Evolutionary conservation across 2,113 vertebrate genomes (phyloP).

Genomic region (Vidua macroura): DNA sequence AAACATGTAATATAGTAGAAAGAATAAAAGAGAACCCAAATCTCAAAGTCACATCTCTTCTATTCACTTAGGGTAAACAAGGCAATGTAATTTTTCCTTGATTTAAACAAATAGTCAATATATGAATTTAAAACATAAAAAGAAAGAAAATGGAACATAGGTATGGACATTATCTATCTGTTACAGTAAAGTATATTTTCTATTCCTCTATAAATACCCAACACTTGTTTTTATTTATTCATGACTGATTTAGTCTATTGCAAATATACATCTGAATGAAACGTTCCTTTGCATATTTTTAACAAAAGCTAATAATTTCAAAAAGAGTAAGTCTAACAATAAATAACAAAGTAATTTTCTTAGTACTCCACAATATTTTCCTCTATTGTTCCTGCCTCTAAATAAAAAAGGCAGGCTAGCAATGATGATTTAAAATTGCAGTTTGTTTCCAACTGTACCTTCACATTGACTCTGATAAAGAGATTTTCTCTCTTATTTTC

Average conservation of each 20-base stretch:
- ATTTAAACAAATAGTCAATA: neutral
- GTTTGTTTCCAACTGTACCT: neutral
- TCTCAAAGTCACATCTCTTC: neutral
- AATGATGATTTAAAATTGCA: neutral
- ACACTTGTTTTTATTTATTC: neutral
- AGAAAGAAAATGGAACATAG: neutral
- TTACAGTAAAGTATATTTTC: neutral
- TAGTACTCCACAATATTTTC: neutral
- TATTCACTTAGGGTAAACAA: neutral
- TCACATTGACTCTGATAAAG: neutral
- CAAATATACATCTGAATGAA: neutral
- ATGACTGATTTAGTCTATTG: neutral
- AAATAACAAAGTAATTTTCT: neutral
- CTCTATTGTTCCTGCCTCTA: neutral
- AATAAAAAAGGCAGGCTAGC: neutral
- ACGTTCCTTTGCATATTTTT: neutral
- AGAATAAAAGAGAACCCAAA: neutral
- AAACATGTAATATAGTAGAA: neutral
- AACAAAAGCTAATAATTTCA: neutral
- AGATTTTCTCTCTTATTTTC: neutral
- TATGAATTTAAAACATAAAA: too few species aligned
- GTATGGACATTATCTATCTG: accelerated
- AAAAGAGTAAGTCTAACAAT: neutral
- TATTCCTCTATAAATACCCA: neutral
- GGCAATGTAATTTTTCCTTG: neutral